Evolutionary conservation across 2,888 invertebrate genomes (phyloP).

Genomic region (Tortricodes alternella): DNA sequence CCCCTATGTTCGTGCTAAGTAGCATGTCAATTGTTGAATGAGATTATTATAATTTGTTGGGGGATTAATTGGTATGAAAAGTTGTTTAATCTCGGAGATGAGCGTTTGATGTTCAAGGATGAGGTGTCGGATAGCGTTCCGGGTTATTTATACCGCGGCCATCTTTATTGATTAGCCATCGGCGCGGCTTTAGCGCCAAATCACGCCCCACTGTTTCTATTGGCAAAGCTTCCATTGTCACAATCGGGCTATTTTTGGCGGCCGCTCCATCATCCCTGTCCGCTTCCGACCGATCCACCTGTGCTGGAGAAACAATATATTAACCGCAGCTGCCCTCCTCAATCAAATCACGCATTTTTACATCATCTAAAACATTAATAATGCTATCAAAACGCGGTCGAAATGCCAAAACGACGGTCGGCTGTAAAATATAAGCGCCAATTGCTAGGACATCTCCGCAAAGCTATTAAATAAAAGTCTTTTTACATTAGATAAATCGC

Average conservation of each 20-base stretch:
- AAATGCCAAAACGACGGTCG: conserved; percentile 69
- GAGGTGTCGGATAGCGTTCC: too few species aligned
- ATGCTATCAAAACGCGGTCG: conserved; percentile 68
- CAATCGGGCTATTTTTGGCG: conserved; percentile 46
- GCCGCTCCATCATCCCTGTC: conserved; percentile 50
- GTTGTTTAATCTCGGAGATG: conserved; percentile 32
- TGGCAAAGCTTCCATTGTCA: conserved; percentile 64
- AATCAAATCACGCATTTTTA: conserved; percentile 75
- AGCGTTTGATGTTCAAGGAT: conserved; percentile 44
- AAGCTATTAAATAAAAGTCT: conserved; percentile 81
- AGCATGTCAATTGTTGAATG: conserved; percentile 56
- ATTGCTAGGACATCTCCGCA: conserved; percentile 76
- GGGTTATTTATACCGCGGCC: conserved; percentile 55
- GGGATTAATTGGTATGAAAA: conserved; percentile 11
- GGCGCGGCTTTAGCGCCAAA: conserved; percentile 51
- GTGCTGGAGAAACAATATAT: conserved; percentile 65
- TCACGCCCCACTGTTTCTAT: conserved; percentile 66
- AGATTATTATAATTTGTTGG: conserved; percentile 39
- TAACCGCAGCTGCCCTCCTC: conserved; percentile 61
- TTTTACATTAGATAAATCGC: conserved; percentile 82
- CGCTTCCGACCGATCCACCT: conserved; percentile 46
- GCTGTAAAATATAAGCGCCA: conserved; percentile 73
- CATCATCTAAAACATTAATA: conserved; percentile 71
- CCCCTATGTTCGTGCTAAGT: conserved; percentile 38
- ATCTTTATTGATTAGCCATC: conserved; percentile 66